Evolutionary conservation across 1,140 invertebrate species (phyloP).

Genomic region (Drosophila melanogaster): Release_6_plus_ISO1_MT NT_033777.3:6604501-6605000

Average conservation of each 20-base stretch:
- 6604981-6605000: constrained; percentile 76
- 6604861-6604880: constrained; percentile 31
- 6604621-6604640: constrained; percentile 50
- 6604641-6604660: constrained; percentile 79
- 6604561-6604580: constrained; percentile 38
- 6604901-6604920: constrained; percentile 63
- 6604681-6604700: constrained; percentile 84
- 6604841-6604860: neutral
- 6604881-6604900: constrained; percentile 29
- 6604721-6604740: constrained; percentile 57
- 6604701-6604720: constrained; percentile 54
- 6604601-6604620: constrained; percentile 31
- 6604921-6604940: constrained; percentile 34
- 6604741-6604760: constrained; percentile 68
- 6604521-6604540: constrained; percentile 14
- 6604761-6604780: constrained; percentile 71
- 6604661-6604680: constrained; percentile 83
- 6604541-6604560: constrained; percentile 20
- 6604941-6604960: constrained; percentile 75
- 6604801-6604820: constrained; percentile 78
- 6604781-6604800: constrained; percentile 58
- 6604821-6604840: neutral
- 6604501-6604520: constrained; percentile 44
- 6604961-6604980: constrained; percentile 73
- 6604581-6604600: constrained; percentile 77